Evolutionary conservation across 2,888 invertebrate species (phyloP).

Genomic region (Lochmaea crataegi): DNA sequence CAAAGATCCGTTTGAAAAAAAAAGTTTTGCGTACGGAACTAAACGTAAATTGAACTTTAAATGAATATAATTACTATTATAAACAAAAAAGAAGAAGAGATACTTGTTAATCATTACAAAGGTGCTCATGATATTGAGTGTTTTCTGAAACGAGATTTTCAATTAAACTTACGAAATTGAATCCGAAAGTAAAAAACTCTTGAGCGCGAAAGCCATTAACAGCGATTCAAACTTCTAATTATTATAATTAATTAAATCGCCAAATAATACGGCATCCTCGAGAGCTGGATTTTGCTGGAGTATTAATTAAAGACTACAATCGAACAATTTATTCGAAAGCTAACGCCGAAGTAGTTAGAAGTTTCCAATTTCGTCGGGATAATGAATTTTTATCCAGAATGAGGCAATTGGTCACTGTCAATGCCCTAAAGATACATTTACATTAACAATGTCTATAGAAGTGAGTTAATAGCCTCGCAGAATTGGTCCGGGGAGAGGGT

Average conservation of each 20-base stretch:
- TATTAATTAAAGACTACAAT: conserved; percentile 59
- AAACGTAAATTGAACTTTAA: too few species aligned
- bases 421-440: conserved; percentile 62
- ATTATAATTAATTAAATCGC: conserved; percentile 55
- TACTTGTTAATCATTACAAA: neutral
- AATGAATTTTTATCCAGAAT: conserved; percentile 61
- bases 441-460: conserved; percentile 62
- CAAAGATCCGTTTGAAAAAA: too few species aligned
- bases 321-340: conserved; percentile 54
- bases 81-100: neutral
- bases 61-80: too few species aligned
- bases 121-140: neutral
- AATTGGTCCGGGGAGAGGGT: conserved; percentile 44
- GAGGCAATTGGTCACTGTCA: conserved; percentile 62
- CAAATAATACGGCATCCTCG: conserved; percentile 55
- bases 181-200: conserved; percentile 38
- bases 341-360: conserved; percentile 55
- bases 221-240: conserved; percentile 42
- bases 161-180: conserved; percentile 42
- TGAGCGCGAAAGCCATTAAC: conserved; percentile 37
- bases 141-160: conserved; percentile 35
- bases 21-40: too few species aligned
- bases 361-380: conserved; percentile 61
- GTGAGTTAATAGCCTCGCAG: conserved; percentile 57
- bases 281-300: conserved; percentile 49